Base-by-base conservation (phyloP, 2,113 vertebrate genomes). In the Puffinus mauretanicus region DNA sequence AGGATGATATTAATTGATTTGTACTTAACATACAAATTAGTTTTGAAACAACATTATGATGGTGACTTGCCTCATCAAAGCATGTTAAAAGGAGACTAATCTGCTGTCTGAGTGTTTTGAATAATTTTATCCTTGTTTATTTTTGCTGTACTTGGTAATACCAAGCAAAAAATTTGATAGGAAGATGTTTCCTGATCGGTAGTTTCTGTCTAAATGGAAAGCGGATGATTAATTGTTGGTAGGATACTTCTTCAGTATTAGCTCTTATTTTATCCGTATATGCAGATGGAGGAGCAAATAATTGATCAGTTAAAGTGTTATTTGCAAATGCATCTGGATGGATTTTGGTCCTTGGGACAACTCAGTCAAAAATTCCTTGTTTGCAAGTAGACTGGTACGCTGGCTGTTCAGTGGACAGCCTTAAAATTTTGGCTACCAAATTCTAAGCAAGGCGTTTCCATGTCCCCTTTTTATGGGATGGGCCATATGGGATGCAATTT, bases 171-270 rank as follows among this genome's bases (percentile, higher is more conserved):
- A 85, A 94, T 18, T 38, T 30, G 60, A 86, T 76, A 80, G 73
- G n/a, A 87, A 76, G 75, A 61, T 67, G 84, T 96, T 96, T 95
- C 86, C 94, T 97, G 90, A 81, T 72, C 0, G 2, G 67, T 95
- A 86, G 75, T 85, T 95, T 96, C 89, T 96, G 82, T 96, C 84
- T 95, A 93, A 96, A 94, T 81, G 80, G 82, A 87, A 97, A 93
- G 90, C 71, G 67, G 85, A 49, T 97, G 93, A 90, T 91, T 97
- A 94, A 86, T 89, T 97, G 89, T 86, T 57, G 77, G 36, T 67
- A 90, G 95, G 67, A 44, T 91, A 42, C 64, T 94, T 65, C 88
- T 82, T 93, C 88, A 90, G 85, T 92, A 92, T 46, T 40, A 80
- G 46, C 54, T 90, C 55, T 97, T 64, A 84, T 96, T 95, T 96